A percentile compares a stretch with the other conserved stretches of the same genome.
phyloP scores from a whole-genome alignment of 2,113 vertebrate genomes.

The Prinia subflava region DNA sequence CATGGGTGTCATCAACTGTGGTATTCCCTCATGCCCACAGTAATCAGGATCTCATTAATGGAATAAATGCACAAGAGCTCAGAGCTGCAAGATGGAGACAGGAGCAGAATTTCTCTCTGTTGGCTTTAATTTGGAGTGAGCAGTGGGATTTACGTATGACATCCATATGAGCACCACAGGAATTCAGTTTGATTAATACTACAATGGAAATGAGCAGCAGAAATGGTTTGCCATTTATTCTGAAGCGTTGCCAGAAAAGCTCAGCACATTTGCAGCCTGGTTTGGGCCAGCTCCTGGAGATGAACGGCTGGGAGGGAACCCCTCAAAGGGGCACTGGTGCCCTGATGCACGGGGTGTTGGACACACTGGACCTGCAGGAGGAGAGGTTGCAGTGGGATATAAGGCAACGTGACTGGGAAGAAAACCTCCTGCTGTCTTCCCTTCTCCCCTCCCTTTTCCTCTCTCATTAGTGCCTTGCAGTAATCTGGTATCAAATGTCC shows the following conservation, averaged over 20 bases:
- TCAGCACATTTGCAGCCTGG: background rate
- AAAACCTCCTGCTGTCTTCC: background rate
- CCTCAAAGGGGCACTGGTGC: background rate
- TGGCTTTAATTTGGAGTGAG: background rate
- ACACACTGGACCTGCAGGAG: background rate
- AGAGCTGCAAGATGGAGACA: background rate
- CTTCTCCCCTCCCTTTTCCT: background rate
- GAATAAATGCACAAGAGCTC: background rate
- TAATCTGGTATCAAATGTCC: background rate
- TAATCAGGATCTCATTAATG: background rate
- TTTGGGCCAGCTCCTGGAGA: background rate
- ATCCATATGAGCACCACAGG: constrained; percentile 39
- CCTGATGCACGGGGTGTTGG: background rate
- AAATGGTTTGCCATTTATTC: background rate
- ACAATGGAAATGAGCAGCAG: background rate
- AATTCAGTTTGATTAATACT: constrained; percentile 29
- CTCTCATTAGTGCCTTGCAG: background rate
- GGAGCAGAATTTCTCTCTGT: background rate
- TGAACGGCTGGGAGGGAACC: accelerated
- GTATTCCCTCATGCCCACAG: background rate
- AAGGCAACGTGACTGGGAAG: background rate
- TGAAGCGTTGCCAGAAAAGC: constrained; percentile 14
- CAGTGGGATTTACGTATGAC: constrained; percentile 31
- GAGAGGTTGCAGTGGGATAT: background rate
- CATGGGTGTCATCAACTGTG: background rate